These are phyloP conservation scores for Halichondria panicea DNA, from an alignment of 37 sponge, comb jelly and placozoan genomes.

Conservation along the genomic window DNA sequence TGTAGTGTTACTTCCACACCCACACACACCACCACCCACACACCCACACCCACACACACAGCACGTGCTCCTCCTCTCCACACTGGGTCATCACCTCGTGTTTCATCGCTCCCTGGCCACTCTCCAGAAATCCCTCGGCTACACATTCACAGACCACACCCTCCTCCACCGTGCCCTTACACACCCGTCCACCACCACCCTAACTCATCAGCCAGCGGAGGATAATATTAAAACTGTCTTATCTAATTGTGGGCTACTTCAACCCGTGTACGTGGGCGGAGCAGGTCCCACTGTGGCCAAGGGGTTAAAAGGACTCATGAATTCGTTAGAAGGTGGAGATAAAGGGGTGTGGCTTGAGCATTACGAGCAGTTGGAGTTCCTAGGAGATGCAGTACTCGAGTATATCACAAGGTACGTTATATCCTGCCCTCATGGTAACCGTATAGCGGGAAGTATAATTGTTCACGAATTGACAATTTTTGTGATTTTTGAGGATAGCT, in stretches of 20 bases:
- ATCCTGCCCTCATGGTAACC: no score
- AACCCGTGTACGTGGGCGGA: neutral
- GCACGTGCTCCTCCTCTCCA: constrained; percentile 41
- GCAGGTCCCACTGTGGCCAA: neutral
- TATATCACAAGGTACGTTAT: constrained; percentile 62
- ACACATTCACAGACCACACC: constrained; percentile 48
- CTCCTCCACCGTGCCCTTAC: constrained; percentile 59
- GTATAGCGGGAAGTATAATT: no score
- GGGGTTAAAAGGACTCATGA: constrained; percentile 15
- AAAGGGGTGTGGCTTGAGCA: constrained; percentile 19
- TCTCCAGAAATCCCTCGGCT: constrained; percentile 53
- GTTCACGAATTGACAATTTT: no score
- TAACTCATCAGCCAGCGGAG: neutral
- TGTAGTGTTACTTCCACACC: neutral
- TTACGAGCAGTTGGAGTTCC: constrained; percentile 75
- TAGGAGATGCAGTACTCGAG: constrained; percentile 82
- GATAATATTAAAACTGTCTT: constrained; percentile 15
- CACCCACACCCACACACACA: constrained; percentile 4
- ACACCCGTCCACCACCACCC: constrained; percentile 48
- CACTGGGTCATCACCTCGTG: constrained; percentile 57
- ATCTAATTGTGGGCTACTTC: constrained; percentile 50
- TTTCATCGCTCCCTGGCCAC: constrained; percentile 30
- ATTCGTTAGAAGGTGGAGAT: neutral
- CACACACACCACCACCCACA: neutral
- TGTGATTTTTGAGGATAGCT: no score